Evolutionary conservation across 2,113 vertebrate genomes (phyloP).

Genomic region (Turdus rufiventris): DNA sequence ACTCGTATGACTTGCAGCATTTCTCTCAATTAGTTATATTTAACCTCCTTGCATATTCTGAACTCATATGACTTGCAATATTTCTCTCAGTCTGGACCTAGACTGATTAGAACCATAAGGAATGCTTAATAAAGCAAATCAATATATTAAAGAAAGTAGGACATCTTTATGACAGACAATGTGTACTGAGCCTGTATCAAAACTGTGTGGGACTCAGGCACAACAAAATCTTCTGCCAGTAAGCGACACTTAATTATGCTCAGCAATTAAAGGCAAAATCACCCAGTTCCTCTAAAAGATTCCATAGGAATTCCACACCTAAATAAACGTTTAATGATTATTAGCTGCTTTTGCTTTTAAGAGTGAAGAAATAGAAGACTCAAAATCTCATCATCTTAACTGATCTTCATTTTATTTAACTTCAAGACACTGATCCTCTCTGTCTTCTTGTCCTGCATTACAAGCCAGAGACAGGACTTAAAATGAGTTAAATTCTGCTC

Average conservation of each 20-base stretch:
- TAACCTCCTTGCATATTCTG: not conserved
- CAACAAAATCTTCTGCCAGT: not conserved
- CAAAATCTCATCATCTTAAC: not conserved
- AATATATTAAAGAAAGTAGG: not conserved
- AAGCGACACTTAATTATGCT: not conserved
- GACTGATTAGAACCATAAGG: not conserved
- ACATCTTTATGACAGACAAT: not conserved
- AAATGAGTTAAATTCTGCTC: not conserved
- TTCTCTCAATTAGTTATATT: not conserved
- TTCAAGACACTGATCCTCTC: not conserved
- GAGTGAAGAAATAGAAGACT: not conserved
- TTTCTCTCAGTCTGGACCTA: not conserved
- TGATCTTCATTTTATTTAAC: not conserved
- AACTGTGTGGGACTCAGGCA: not conserved
- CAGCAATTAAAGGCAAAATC: not conserved
- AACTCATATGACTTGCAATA: not conserved
- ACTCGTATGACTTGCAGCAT: not conserved
- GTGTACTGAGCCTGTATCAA: not conserved
- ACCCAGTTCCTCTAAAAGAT: not conserved
- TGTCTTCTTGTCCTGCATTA: not conserved
- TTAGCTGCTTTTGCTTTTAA: not conserved
- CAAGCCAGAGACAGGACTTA: not conserved
- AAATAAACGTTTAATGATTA: not conserved
- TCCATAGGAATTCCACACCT: not conserved
- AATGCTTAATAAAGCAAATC: not conserved